A percentile compares a stretch with the other conserved stretches of the same genome.
These are phyloP conservation scores for Falcunculus frontatus DNA, from an alignment of 2,113 vertebrate species.

Conservation along the genomic window DNA sequence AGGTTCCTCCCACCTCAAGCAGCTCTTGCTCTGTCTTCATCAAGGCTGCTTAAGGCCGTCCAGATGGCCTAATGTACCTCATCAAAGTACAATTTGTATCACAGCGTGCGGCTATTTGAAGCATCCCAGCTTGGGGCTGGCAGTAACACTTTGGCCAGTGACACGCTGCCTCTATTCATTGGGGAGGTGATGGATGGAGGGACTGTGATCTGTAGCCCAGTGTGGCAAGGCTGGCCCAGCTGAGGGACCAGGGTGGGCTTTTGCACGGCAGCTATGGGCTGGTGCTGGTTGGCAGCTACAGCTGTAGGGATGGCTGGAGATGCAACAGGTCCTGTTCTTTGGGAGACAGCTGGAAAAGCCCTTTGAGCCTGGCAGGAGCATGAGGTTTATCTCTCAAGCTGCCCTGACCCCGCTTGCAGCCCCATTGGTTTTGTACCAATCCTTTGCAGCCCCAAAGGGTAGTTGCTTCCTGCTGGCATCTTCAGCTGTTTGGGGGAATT, in stretches of 20 bases:
- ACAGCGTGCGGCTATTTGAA: background rate
- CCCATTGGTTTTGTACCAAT: fast-evolving
- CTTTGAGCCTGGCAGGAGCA: background rate
- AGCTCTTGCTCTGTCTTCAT: constrained; percentile 12
- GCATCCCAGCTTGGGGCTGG: background rate
- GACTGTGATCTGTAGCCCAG: background rate
- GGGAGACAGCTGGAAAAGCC: background rate
- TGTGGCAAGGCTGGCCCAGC: background rate
- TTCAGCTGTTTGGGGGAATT: background rate
- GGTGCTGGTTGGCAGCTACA: background rate
- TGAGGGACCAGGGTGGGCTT: fast-evolving
- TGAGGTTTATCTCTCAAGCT: background rate
- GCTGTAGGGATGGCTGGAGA: background rate
- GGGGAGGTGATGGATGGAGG: background rate
- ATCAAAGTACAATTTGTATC: constrained; percentile 32
- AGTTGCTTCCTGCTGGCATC: background rate
- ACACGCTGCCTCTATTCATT: background rate
- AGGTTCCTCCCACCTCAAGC: background rate
- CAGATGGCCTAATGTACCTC: constrained; percentile 49
- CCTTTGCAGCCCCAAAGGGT: background rate
- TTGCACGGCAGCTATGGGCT: background rate
- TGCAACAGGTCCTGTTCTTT: background rate
- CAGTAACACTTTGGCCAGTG: background rate
- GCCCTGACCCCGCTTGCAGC: background rate
- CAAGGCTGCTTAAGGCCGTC: background rate